Conservation (phyloP, 2,113 vertebrate species). For the Atractosteus spatula region DNA sequence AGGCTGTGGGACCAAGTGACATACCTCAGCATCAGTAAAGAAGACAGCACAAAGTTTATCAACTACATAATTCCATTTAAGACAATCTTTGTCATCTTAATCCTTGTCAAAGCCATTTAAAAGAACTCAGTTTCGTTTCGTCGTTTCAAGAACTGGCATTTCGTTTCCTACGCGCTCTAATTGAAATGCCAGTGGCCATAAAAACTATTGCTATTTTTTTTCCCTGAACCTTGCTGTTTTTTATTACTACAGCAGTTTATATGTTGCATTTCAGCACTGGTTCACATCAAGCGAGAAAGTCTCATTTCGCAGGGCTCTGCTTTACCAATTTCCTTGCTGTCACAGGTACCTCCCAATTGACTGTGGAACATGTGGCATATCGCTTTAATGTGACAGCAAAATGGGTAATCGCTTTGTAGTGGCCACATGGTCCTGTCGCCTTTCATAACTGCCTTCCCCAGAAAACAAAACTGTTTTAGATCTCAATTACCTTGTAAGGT, state of each 20-base stretch:
- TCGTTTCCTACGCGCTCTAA: conserved; percentile 9
- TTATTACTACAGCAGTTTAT: conserved; percentile 38
- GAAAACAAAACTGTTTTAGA: conserved; percentile 51
- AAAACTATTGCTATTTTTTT: conserved; percentile 5
- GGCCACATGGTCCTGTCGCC: conserved; percentile 52
- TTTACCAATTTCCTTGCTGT: conserved; percentile 54
- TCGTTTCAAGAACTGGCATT: background rate
- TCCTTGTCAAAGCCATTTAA: conserved; percentile 16
- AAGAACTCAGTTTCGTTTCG: conserved; percentile 5
- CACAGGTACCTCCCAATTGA: conserved; percentile 56
- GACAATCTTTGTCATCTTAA: background rate
- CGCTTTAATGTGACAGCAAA: conserved; percentile 60
- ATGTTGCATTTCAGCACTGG: conserved; percentile 38
- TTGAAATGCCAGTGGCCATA: conserved; percentile 17
- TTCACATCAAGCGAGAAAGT: conserved; percentile 57
- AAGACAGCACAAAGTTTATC: background rate
- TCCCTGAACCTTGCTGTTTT: conserved; percentile 15
- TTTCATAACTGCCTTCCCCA: conserved; percentile 59
- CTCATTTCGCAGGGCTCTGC: conserved; percentile 50
- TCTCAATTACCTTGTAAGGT: conserved; percentile 44
- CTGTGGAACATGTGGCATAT: conserved; percentile 55
- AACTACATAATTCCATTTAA: background rate
- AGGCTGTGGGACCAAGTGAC: background rate
- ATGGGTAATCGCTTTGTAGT: conserved; percentile 55
- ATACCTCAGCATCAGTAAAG: background rate